phyloP scores from a whole-genome alignment of 2,888 invertebrate species.

The Panzeria rudis region DNA sequence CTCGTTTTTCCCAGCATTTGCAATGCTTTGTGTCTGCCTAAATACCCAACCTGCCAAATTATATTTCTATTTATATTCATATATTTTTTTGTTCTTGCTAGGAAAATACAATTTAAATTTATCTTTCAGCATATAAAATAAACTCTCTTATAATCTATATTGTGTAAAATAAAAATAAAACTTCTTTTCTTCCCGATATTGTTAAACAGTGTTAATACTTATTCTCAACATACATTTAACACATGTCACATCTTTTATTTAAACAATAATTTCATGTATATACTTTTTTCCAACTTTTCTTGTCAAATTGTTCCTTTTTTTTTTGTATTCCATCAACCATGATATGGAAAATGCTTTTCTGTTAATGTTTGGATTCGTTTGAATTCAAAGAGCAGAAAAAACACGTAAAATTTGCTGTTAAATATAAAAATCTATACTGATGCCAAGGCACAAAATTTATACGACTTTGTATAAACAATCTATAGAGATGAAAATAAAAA shows the following conservation, averaged over 20 bases:
- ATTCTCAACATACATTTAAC: constrained; percentile 53
- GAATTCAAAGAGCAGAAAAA: constrained; percentile 26
- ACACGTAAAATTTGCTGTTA: constrained; percentile 57
- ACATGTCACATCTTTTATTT: constrained; percentile 69
- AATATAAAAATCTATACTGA: constrained; percentile 51
- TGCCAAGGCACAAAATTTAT: constrained; percentile 61
- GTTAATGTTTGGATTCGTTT: constrained; percentile 31
- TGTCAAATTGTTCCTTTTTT: constrained; percentile 26
- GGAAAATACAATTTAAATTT: not conserved
- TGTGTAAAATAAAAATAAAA: not conserved
- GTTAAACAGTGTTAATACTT: constrained; percentile 44
- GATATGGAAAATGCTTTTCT: constrained; percentile 59
- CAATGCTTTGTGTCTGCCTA: no score
- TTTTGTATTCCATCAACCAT: constrained; percentile 56
- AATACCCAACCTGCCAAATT: no score
- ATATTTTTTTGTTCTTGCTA: not conserved
- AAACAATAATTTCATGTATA: constrained; percentile 54
- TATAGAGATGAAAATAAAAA: not conserved
- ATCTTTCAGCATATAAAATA: not conserved
- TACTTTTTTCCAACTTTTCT: constrained; percentile 31
- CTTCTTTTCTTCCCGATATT: not conserved
- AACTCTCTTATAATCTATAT: not conserved
- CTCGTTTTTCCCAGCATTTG: no score
- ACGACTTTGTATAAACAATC: constrained; percentile 42
- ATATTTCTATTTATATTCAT: not conserved